A percentile compares a stretch with the other conserved stretches of the same genome.
phyloP scores from a whole-genome alignment of 2,113 vertebrate genomes.

The Halcyon malimbica region DNA sequence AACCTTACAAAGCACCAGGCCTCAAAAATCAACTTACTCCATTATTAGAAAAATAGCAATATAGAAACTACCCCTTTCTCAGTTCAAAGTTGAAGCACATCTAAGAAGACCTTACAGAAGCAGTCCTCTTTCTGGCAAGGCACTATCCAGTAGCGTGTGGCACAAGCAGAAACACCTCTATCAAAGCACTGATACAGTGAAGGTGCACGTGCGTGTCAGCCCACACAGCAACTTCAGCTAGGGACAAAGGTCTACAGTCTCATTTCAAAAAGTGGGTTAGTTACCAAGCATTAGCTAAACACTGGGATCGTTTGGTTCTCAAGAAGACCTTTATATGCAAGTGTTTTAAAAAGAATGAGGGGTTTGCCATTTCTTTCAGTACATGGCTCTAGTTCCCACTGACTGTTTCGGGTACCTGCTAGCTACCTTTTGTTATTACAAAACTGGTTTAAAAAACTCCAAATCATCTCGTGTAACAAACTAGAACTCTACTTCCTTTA shows the following conservation, averaged over 20 bases:
- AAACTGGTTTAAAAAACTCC: constrained; percentile 24
- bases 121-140: constrained; percentile 49
- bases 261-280: neutral
- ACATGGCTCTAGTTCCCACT: neutral
- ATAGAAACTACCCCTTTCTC: constrained; percentile 4
- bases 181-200: constrained; percentile 55
- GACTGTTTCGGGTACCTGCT: neutral
- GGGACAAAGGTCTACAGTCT: neutral
- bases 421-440: neutral
- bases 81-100: neutral
- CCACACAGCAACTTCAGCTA: neutral
- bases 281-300: neutral
- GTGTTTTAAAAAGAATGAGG: neutral
- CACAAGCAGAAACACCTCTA: constrained; percentile 3
- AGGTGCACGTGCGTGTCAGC: neutral
- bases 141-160: constrained; percentile 61
- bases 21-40: neutral
- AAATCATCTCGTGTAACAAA: constrained; percentile 34
- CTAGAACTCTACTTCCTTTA: constrained; percentile 32
- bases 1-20: neutral
- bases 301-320: neutral
- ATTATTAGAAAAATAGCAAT: constrained; percentile 43
- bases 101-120: neutral
- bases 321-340: neutral
- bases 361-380: constrained; percentile 2